These are phyloP conservation scores for Onychostoma macrolepis DNA, from an alignment of 2,113 vertebrate species.

Conservation along the genomic window DNA sequence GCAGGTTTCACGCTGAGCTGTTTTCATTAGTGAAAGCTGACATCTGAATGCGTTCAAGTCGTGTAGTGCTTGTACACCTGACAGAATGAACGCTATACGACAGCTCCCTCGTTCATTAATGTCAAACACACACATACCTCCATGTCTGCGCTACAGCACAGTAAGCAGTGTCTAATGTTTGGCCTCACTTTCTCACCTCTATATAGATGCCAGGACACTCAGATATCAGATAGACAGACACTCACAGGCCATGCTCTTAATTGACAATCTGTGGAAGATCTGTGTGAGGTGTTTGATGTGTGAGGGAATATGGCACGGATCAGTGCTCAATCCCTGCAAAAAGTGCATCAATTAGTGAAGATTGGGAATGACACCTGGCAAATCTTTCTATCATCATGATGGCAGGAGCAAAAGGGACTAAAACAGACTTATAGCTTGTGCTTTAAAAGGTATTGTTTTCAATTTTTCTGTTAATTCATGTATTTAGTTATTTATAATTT, in stretches of 20 bases:
- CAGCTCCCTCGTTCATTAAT: slow-evolving; percentile 39
- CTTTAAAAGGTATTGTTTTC: neutral
- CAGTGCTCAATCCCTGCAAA: neutral
- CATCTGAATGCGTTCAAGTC: slow-evolving; percentile 20
- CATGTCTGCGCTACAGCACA: neutral
- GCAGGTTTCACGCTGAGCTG: slow-evolving; percentile 31
- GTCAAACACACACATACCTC: neutral
- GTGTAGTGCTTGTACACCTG: neutral
- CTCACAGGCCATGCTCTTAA: neutral
- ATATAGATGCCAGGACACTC: neutral
- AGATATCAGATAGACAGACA: neutral
- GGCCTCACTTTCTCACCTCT: slow-evolving; percentile 4
- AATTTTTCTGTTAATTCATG: neutral
- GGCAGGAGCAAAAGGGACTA: neutral
- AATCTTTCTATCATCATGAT: neutral
- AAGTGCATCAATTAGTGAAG: neutral
- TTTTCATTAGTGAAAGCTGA: slow-evolving; percentile 43
- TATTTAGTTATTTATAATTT: too few relatives aligned
- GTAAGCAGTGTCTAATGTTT: slow-evolving; percentile 20
- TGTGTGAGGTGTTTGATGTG: neutral
- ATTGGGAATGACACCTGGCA: neutral
- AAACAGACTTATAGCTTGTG: neutral
- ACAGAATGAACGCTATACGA: slow-evolving; percentile 13
- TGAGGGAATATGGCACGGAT: neutral
- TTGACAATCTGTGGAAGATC: neutral